phyloP scores from a whole-genome alignment of 1,140 invertebrate genomes.

The Drosophila eugracilis region DNA sequence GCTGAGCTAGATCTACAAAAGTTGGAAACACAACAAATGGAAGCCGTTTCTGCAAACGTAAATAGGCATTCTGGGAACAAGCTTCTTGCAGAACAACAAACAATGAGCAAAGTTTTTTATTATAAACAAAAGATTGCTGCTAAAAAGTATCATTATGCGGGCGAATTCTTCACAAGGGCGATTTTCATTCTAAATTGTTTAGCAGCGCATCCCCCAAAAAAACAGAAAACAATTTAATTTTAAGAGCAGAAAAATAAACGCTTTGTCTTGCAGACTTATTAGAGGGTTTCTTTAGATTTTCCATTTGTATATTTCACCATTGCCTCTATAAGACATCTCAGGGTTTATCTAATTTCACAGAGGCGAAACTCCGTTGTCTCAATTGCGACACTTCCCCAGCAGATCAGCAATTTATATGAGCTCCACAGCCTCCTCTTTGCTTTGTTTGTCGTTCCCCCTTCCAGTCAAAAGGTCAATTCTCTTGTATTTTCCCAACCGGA shows the following conservation, averaged over 20 bases:
- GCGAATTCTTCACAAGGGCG: slow-evolving; percentile 10
- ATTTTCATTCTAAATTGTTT: neutral
- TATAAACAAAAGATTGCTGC: slow-evolving; percentile 16
- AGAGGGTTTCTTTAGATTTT: neutral
- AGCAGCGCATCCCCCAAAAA: too few species aligned
- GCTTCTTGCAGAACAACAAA: neutral
- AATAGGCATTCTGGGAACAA: slow-evolving; percentile 20
- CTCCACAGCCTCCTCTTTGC: neutral
- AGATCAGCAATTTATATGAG: slow-evolving; percentile 48
- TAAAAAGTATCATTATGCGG: slow-evolving; percentile 21
- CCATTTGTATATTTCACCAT: neutral
- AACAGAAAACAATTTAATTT: too few species aligned
- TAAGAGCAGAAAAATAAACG: neutral
- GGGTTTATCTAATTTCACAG: slow-evolving; percentile 30
- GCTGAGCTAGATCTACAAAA: neutral
- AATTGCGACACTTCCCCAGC: slow-evolving; percentile 42
- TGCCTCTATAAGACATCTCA: neutral
- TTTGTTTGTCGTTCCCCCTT: neutral
- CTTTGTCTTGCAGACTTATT: slow-evolving; percentile 9
- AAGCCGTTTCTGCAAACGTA: slow-evolving; percentile 5
- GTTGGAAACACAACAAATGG: neutral
- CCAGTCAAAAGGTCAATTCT: slow-evolving; percentile 24
- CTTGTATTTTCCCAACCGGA: slow-evolving; percentile 2
- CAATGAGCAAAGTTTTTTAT: slow-evolving; percentile 18
- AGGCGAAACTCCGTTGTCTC: slow-evolving; percentile 17